Percentiles rank a stretch among this genome's conserved stretches.
Evolutionary conservation across 2,888 invertebrate species (phyloP).

Genomic region (Allolobophora icterica): DNA sequence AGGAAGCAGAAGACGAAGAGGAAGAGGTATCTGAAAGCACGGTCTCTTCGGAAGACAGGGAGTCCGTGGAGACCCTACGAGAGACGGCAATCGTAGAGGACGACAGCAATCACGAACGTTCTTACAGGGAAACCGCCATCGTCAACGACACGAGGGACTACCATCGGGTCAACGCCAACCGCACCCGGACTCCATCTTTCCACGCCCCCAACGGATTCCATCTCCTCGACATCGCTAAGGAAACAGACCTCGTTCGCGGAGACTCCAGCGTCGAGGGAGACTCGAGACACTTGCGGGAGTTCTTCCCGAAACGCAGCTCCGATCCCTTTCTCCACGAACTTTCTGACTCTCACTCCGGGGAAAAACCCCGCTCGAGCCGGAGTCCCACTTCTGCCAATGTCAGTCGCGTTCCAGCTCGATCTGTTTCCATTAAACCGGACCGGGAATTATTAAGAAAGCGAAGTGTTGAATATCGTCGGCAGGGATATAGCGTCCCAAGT

Average conservation of each 20-base stretch:
- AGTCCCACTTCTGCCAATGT: not conserved
- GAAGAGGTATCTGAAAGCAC: not conserved
- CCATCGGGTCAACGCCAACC: not conserved
- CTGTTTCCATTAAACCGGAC: not conserved
- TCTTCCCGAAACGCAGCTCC: not conserved
- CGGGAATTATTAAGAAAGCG: not conserved
- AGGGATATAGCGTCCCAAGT: not conserved
- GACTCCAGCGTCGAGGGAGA: not conserved
- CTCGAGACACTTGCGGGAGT: not conserved
- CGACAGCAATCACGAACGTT: not conserved
- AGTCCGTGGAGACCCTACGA: slow-evolving; percentile 32
- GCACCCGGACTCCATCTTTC: not conserved
- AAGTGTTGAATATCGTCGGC: not conserved
- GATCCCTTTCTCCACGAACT: not conserved
- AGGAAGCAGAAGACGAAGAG: not conserved
- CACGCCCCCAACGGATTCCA: not conserved
- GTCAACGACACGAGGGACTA: not conserved
- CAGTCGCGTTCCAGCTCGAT: not conserved
- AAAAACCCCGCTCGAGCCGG: not conserved
- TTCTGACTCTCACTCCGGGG: not conserved
- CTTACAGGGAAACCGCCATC: not conserved
- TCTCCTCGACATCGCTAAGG: not conserved
- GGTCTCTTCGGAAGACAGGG: not conserved
- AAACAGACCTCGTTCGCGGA: not conserved
- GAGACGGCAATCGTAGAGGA: slow-evolving; percentile 42